Base-by-base conservation (phyloP, 1,140 invertebrate species). In the Drosophila athabasca region DNA sequence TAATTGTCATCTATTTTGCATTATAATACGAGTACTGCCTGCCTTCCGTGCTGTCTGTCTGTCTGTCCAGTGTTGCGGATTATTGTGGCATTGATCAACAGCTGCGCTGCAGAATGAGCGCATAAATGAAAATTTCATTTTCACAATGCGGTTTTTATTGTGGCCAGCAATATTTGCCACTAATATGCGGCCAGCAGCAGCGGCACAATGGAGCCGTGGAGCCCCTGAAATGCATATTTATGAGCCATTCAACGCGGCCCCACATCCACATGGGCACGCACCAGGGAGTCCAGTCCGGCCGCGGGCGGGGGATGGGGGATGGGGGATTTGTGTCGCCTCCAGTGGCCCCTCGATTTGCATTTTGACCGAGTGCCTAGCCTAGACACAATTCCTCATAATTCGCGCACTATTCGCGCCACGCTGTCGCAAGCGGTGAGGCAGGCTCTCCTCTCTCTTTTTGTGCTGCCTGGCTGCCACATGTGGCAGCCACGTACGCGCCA, bases 381-480 rank as follows among this genome's bases (percentile, higher is more conserved):
- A 87, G 55, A 67, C 69, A 82, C 74, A 82, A 88, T 82, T 85
- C 70, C 78, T 87, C 83, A 88, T 79, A 87, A 85, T 87, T 85
- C 70, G 68, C 74, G 50, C 65, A 62, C 64, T 59, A 51, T 48
- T 55, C 65, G 43, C 24, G 46, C 17, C 17, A 24, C 39, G 17
- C 17, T 19, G 17, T 35, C n/a, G n/a, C n/a, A n/a, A n/a, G n/a
- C n/a, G 9, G 6, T 8, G 17, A n/a, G 3, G 19, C 31, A 51
- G 31, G 19, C 49, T 43, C 48, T 48, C 17, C 17, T 1, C 26
- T 29, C 6, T 1, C n/a, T n/a, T n/a, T n/a, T n/a, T n/a, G n/a
- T n/a, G n/a, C n/a, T n/a, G n/a, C n/a, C n/a, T n/a, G n/a, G n/a
- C 8, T 67, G 61, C 73, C 78, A 76, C 78, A 87, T 78, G 67